Base-by-base conservation (phyloP, 2,888 invertebrate genomes). In the Kuschelorhynchus macadamiae region DNA sequence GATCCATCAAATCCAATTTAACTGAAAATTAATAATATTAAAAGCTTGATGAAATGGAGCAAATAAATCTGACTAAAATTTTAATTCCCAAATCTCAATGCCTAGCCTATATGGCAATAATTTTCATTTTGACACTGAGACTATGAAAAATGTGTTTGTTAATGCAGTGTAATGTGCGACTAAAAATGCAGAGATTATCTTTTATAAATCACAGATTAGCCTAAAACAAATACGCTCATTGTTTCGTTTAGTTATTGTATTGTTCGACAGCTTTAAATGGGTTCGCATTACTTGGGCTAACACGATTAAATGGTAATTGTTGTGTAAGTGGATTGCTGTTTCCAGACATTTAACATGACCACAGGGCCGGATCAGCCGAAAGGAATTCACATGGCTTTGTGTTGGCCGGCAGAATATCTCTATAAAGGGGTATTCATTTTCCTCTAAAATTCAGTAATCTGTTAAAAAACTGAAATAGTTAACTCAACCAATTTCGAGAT, bases 251-350 rank as follows among this genome's bases (percentile, higher is more conserved):
- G 52, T 36, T 52, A 36, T 49, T 30, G 59, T 49, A 39, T 59
- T 59, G 47, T 59, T 59, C 39, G 21, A 47, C 39, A 59, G n/a
- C 36, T 47, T 59, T 36, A 49, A 47, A 20, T 59, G 59, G n/a
- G 59, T n/a, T 33, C 36, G 49, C 20, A 36, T 36, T 21, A 49
- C 20, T 55, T 52, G 42, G n/a, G 12, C 42, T 20, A 56, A 56
- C 44, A 56, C n/a, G 56, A 36, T 56, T 56, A 36, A 56, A 56
- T 53, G 3, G 36, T 39, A 39, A 39, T 56, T 56, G 56, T 56
- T 39, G n/a, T 36, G 11, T 18, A 42, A 56, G 44, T 57, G 57
- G 18, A 57, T 57, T 18, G 33, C 32, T 32, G 33, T 57, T 46
- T 33, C 32, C 46, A 57, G 33, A n/a, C 57, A 47, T 46, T 57